Evolutionary conservation across 2,797 vertebrate genomes (phyloP).

Genomic region (Artibeus lituratus): DNA sequence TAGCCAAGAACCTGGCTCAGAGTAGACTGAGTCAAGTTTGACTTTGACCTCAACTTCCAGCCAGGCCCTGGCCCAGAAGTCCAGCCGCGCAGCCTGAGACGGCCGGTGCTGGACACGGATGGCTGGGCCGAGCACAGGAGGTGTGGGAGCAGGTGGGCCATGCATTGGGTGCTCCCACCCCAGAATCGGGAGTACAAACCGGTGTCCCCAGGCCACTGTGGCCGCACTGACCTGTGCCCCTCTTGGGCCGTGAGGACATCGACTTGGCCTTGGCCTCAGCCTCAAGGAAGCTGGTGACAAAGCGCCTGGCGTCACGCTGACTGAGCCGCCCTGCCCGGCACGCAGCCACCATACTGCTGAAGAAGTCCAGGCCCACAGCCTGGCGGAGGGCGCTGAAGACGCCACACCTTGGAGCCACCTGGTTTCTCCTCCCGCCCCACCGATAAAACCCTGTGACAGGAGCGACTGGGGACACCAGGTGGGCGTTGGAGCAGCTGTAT

Average conservation of each 20-base stretch:
- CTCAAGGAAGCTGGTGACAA: constrained; percentile 58
- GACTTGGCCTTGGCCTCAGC: not conserved
- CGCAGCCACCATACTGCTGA: not conserved
- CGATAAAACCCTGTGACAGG: not conserved
- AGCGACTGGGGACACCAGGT: rapidly evolving
- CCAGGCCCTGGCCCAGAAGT: not conserved
- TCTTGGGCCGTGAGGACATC: not conserved
- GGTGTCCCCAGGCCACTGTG: not conserved
- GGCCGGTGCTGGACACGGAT: not conserved
- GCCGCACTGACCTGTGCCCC: constrained; percentile 63
- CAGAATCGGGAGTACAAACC: not conserved
- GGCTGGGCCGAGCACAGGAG: not conserved
- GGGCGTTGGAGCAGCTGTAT: not conserved
- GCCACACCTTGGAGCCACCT: rapidly evolving
- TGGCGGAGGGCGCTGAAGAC: constrained; percentile 1
- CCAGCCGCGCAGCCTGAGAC: not conserved
- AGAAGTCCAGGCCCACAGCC: constrained; percentile 70
- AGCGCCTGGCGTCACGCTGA: not conserved
- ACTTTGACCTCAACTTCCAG: not conserved
- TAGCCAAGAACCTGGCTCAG: not conserved
- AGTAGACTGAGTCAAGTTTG: not conserved
- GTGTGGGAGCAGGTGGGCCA: not conserved
- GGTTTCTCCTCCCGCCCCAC: rapidly evolving
- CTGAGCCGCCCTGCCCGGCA: constrained; percentile 39
- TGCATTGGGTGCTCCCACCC: not conserved